Evolutionary conservation across 2,113 vertebrate genomes (phyloP), one percentile per base, ranked within the genome.

Genomic region (human (Homo sapiens)): DNA sequence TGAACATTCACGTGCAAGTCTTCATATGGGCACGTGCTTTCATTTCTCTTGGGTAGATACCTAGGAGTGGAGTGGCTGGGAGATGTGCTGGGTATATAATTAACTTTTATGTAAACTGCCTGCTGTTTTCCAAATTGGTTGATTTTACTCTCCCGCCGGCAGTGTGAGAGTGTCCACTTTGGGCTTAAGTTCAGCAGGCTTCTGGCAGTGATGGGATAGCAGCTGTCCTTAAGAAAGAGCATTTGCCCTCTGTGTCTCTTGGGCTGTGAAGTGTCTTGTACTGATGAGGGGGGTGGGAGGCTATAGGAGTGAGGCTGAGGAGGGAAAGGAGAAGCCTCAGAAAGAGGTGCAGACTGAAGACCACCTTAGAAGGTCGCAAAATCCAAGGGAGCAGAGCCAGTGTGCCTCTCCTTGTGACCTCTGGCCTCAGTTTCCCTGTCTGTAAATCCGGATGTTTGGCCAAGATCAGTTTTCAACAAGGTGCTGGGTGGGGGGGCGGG

Each of bases 1-100:
- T 4, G 61, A 48, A 7, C 16, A 2, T 8, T 8, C 32, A 0
- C 0, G 1, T 0, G 0, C 2, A 0, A 30, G 3, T 45, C 38
- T 17, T 35, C 0, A 5, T 6, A 0, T 0, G 86, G 32, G 6
- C 25, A 10, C 0, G 0, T 1, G 8, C 52, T 48, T 25, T 38
- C 1, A 0, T 68, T 70, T 40, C 20, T 75, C 72, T 25, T 4
- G 20, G 38, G 75, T 6, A 3, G 35, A 8, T 55, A 5, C 48
- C 20, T 27, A 25, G 82, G 40, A 18, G 5, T 11, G 14, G 32
- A 32, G 17, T 32, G 75, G 18, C 81, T 0, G 25, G 40, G 38
- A 55, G n/a, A n/a, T 9, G 23, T 8, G 32, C 7, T 27, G 0
- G 10, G 50, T 17, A 0, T 78, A 0, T 20, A 18, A 25, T 75